Base-by-base conservation (phyloP, 2,888 invertebrate species). In the Galerucella pusilla region DNA sequence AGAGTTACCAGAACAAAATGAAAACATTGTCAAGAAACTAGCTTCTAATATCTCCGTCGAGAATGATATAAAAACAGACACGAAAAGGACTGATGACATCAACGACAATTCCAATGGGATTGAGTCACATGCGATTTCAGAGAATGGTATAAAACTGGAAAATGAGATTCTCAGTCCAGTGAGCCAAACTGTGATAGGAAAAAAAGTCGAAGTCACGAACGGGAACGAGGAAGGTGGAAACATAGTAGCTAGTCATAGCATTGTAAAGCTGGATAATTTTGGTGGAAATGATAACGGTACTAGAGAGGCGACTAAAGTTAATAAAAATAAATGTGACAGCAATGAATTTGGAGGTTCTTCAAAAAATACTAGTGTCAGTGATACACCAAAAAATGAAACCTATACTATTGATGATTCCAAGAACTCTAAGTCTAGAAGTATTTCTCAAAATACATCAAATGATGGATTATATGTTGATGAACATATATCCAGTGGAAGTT, bases 381-480 rank as follows among this genome's bases (percentile, higher is more conserved):
- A n/a, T 16, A 7, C 14, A n/a, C n/a, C 52, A 52, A 52, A 52
- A 52, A n/a, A 52, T 52, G 14, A 6, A 52, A 52, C 52, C n/a
- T 52, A 52, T 52, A 52, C 52, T 7, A 52, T 52, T n/a, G n/a
- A 52, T 52, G 52, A n/a, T 14, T n/a, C 5, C 14, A 52, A 52
- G 14, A 52, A 14, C 7, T n/a, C n/a, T 4, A 14, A 52, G 14
- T 52, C 52, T n/a, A n/a, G 14, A 4, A n/a, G 5, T 14, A 49
- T n/a, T n/a, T 14, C 52, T 52, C 52, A 52, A 52, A 52, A 52
- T n/a, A 52, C 52, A 52, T 52, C n/a, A 52, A 28, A 20, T 28
- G 28, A 60, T 25, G 42, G 42, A 16, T 16, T 63, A 63, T 63
- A 42, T 63, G 12, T 42, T n/a, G 63, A 63, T 35, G 63, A 63